Evolutionary conservation across 2,113 vertebrate genomes (phyloP).

Genomic region (Puntigrus tetrazona): DNA sequence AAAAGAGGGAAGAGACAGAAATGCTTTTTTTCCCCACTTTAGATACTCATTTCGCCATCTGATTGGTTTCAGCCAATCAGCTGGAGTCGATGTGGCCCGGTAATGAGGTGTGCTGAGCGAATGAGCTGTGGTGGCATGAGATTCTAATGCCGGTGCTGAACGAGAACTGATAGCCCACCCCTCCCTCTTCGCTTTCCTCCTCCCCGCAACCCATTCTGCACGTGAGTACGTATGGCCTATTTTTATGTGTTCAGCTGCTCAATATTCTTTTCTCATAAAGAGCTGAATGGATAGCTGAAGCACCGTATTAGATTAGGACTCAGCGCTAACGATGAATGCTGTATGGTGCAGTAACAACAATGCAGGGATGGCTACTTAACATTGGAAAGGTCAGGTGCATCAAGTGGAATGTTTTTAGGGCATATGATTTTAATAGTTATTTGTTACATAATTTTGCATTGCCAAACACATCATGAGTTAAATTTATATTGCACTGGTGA

Average conservation of each 20-base stretch:
- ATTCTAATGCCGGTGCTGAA: neutral
- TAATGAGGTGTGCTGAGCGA: constrained; percentile 66
- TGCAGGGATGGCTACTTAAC: neutral
- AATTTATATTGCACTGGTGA: neutral
- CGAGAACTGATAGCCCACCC: neutral
- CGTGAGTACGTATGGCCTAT: constrained; percentile 21
- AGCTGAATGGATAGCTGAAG: constrained; percentile 20
- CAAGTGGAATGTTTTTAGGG: neutral
- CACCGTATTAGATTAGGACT: neutral
- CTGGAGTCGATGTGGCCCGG: constrained; percentile 69
- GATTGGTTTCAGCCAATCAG: constrained; percentile 75
- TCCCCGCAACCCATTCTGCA: constrained; percentile 17
- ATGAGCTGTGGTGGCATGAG: constrained; percentile 12
- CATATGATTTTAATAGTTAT: neutral
- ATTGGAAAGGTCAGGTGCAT: neutral
- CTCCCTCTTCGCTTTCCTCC: neutral
- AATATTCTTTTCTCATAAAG: constrained; percentile 17
- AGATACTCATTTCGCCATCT: constrained; percentile 71
- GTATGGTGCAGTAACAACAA: neutral
- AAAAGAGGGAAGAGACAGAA: constrained; percentile 23
- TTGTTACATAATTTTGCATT: neutral
- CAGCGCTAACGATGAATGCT: neutral
- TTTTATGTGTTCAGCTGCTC: constrained; percentile 26
- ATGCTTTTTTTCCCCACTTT: constrained; percentile 29
- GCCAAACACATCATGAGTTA: neutral